Conservation (phyloP, 2,888 invertebrate genomes). For the Chrysolina haemoptera region DNA sequence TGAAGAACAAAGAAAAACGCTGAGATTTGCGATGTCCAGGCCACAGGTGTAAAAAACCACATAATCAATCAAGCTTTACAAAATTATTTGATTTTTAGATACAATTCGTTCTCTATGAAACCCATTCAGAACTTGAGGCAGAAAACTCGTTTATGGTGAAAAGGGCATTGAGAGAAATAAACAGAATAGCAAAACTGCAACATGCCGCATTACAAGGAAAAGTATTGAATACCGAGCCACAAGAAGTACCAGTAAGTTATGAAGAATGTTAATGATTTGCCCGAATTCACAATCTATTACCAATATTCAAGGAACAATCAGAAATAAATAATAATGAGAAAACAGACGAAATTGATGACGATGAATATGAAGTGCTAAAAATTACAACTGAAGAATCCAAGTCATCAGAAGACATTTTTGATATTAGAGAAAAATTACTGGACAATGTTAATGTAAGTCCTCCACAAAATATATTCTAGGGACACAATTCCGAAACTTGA, state of each 20-base stretch:
- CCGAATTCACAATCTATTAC: not conserved
- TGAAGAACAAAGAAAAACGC: conserved; percentile 82
- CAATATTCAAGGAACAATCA: conserved; percentile 48
- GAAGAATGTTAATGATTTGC: not conserved
- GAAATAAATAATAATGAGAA: conserved; percentile 64
- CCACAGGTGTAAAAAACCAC: conserved; percentile 75
- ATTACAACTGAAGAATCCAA: conserved; percentile 17
- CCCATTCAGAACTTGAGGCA: conserved; percentile 82
- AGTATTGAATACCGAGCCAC: conserved; percentile 34
- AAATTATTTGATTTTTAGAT: conserved; percentile 70
- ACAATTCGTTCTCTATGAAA: conserved; percentile 86
- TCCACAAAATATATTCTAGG: not conserved
- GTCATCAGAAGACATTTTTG: conserved; percentile 39
- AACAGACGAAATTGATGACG: conserved; percentile 36
- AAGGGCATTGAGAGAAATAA: conserved; percentile 79
- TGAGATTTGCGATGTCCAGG: conserved; percentile 82
- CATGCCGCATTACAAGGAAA: conserved; percentile 73
- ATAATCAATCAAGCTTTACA: not conserved
- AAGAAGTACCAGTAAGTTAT: not conserved
- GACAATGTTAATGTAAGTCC: conserved; percentile 53
- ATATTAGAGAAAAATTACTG: conserved; percentile 53
- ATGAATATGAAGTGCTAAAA: conserved; percentile 42
- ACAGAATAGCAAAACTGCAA: conserved; percentile 79
- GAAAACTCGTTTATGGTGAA: conserved; percentile 84
- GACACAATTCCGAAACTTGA: no score